Evolutionary conservation across 2,113 vertebrate species (phyloP).

Genomic region (Tragelaphus strepsiceros): DNA sequence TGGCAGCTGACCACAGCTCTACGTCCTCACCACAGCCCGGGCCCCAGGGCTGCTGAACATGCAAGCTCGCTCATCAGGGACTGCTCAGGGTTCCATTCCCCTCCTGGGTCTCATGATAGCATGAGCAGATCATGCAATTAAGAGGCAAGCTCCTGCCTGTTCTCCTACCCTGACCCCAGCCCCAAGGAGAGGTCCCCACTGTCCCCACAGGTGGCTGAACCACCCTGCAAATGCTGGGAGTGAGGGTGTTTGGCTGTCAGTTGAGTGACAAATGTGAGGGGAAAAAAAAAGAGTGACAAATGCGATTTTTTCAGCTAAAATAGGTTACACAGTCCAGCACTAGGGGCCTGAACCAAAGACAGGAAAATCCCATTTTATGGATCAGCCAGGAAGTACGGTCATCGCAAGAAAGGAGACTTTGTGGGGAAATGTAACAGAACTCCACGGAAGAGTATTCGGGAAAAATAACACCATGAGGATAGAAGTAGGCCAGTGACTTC

Average conservation of each 20-base stretch:
- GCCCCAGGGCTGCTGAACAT: slow-evolving; percentile 62
- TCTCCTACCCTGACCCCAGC: slow-evolving; percentile 49
- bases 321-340: neutral
- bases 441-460: fast-evolving
- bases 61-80: slow-evolving; percentile 71
- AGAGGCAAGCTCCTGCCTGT: slow-evolving; percentile 63
- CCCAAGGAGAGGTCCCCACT: neutral
- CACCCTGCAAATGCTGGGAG: fast-evolving
- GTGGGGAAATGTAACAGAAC: neutral
- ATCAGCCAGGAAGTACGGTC: neutral
- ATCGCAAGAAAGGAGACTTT: neutral
- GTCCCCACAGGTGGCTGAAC: neutral
- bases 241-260: neutral
- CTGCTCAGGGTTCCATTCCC: slow-evolving; percentile 53
- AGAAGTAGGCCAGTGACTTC: neutral
- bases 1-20: slow-evolving; percentile 34
- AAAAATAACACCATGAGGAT: neutral
- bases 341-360: neutral
- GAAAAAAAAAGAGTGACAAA: neutral
- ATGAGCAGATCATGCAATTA: slow-evolving; percentile 69
- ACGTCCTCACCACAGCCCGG: slow-evolving; percentile 32
- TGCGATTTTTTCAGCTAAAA: neutral
- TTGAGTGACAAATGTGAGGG: neutral
- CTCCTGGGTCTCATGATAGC: slow-evolving; percentile 70
- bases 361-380: neutral